These are phyloP conservation scores for Procambarus virginalis DNA, from an alignment of 1,140 invertebrate genomes.

Conservation along the genomic window DNA sequence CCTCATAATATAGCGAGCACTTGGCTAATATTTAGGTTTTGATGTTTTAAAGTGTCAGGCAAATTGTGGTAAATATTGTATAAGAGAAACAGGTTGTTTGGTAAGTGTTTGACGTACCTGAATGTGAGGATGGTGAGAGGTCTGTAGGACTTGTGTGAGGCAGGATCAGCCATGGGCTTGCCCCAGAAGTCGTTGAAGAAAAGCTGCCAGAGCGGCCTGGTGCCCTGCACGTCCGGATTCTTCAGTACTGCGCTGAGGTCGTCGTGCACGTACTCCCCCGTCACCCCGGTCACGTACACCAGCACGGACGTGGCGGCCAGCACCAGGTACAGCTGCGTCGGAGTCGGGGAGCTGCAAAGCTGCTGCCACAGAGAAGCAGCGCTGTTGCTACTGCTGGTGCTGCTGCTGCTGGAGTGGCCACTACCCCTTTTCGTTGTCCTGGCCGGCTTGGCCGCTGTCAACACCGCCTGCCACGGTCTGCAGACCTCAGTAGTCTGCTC, in stretches of 20 bases:
- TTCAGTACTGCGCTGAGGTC: conserved; percentile 89
- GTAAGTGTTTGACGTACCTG: conserved; percentile 78
- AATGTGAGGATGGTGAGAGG: conserved; percentile 88
- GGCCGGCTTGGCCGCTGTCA: not conserved
- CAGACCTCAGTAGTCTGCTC: not conserved
- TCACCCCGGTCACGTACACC: conserved; percentile 85
- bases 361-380: not conserved
- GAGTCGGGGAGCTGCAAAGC: conserved; percentile 14
- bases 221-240: conserved; percentile 87
- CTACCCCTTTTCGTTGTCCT: not conserved
- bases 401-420: not conserved
- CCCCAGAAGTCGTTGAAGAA: conserved; percentile 93
- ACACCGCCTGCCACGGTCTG: not conserved
- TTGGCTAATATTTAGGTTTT: no score
- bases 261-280: conserved; percentile 92
- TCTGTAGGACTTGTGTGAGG: conserved; percentile 88
- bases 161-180: conserved; percentile 87
- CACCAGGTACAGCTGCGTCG: conserved; percentile 76
- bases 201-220: conserved; percentile 79
- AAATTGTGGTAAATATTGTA: no score
- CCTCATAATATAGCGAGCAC: no score
- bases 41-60: no score
- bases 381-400: not conserved
- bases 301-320: conserved; percentile 81
- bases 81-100: no score